Base-by-base conservation (phyloP, 2,113 vertebrate genomes). In the Thomomys bottae region DNA sequence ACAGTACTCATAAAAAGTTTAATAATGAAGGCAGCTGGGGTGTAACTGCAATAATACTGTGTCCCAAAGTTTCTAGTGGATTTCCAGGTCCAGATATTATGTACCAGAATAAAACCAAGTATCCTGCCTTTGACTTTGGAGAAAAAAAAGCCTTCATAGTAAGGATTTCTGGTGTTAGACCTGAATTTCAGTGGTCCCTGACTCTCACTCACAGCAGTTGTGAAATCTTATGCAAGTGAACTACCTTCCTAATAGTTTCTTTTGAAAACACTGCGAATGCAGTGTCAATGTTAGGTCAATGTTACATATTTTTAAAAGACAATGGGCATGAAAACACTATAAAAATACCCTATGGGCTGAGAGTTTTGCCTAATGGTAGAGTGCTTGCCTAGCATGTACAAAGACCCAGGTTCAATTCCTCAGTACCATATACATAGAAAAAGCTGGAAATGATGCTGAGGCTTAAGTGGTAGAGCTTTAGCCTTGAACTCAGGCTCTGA, bases 1-100 rank as follows among this genome's bases (percentile, higher is more conserved):
- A 70, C 76, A 92, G 67, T 75, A 91, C 71, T 88, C 82, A 85
- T 94, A 92, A 92, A 78, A 92, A 81, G 24, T 54, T 81, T 88
- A 84, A 90, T 88, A 86, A 94, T 75, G 23, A 89, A 89, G 61
- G 81, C 20, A 42, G 40, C 73, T 91, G 84, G 90, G 68, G 26
- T 78, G 23, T 68, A 71, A 67, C 68, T 86, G 49, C 67, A 91
- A 23, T 76, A 76, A 66, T 3, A 15, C 6, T 36, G 66, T 90
- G 59, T 64, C 61, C 40, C 59, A 70, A 34, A 70, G 49, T 80
- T 77, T 85, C 92, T 93, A 68, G 40, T 77, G 34, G 40, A 32
- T 8, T 81, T 73, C 63, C 77, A 92, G 36, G 75, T 77, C 49
- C 34, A 84, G 45, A 68, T 76, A 42, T 40, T 61, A 67, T 28